Conservation (phyloP, 2,797 vertebrate species). For the Rhyacichthys aspro region DNA sequence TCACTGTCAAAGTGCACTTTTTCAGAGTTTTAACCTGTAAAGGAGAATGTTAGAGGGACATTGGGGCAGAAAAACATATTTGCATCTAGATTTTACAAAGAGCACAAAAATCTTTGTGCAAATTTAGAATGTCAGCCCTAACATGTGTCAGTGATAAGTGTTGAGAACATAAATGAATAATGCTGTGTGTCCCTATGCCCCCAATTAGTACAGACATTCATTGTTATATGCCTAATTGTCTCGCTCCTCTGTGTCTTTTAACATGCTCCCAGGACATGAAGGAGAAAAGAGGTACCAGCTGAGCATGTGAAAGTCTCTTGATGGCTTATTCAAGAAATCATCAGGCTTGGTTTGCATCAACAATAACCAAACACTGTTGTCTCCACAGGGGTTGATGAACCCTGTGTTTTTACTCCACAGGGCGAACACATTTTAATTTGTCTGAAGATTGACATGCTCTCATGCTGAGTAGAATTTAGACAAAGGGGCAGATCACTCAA, state of each 20-base stretch:
- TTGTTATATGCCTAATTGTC: slow-evolving; percentile 70
- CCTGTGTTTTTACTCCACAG: slow-evolving; percentile 30
- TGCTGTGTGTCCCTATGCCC: slow-evolving; percentile 46
- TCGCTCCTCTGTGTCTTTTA: slow-evolving; percentile 64
- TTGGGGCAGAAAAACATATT: slow-evolving; percentile 3
- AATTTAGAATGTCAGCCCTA: slow-evolving; percentile 9
- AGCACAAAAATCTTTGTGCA: neutral
- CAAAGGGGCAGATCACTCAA: slow-evolving; percentile 8
- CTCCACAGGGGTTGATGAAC: slow-evolving; percentile 31
- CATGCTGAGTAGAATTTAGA: slow-evolving; percentile 15
- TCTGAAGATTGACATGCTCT: slow-evolving; percentile 6
- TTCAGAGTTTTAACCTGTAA: neutral
- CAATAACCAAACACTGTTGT: slow-evolving; percentile 44
- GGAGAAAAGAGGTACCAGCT: slow-evolving; percentile 51
- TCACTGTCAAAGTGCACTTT: slow-evolving; percentile 8
- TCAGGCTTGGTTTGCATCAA: slow-evolving; percentile 60
- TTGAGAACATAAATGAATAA: slow-evolving; percentile 41
- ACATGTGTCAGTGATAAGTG: slow-evolving; percentile 10
- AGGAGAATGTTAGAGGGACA: neutral
- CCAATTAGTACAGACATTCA: slow-evolving; percentile 65
- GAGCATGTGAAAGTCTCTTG: slow-evolving; percentile 54
- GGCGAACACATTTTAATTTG: slow-evolving; percentile 20
- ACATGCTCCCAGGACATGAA: slow-evolving; percentile 53
- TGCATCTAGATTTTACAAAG: neutral
- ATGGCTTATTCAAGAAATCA: slow-evolving; percentile 65